Evolutionary conservation across 2,797 vertebrate genomes (phyloP).

Genomic region (Apogon hyalosoma): DNA sequence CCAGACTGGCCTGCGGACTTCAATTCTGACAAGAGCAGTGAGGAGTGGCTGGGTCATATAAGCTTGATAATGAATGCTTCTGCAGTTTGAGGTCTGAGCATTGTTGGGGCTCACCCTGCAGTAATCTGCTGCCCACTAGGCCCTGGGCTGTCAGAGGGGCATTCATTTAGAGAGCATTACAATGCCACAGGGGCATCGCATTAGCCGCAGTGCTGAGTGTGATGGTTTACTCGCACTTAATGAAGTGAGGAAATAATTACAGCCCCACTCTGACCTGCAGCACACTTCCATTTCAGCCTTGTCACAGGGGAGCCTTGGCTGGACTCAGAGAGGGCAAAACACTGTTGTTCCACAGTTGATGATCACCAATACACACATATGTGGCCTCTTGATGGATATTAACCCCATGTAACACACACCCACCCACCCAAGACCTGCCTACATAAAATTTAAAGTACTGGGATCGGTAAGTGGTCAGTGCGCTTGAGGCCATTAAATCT

Average conservation of each 20-base stretch:
- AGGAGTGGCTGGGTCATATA: slow-evolving; percentile 65
- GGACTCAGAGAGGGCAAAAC: slow-evolving; percentile 70
- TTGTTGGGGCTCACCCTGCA: slow-evolving; percentile 78
- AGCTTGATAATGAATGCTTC: slow-evolving; percentile 74
- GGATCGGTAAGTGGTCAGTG: slow-evolving; percentile 57
- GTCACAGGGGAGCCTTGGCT: slow-evolving; percentile 68
- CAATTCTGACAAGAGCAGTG: slow-evolving; percentile 54
- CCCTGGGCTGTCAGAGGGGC: slow-evolving; percentile 81
- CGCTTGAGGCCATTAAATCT: slow-evolving; percentile 56
- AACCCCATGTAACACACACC: slow-evolving; percentile 71
- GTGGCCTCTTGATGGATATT: slow-evolving; percentile 72
- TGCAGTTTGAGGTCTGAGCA: slow-evolving; percentile 67
- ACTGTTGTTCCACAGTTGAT: slow-evolving; percentile 73
- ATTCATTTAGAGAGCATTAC: slow-evolving; percentile 85
- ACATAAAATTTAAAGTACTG: slow-evolving; percentile 60
- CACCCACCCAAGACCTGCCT: slow-evolving; percentile 50
- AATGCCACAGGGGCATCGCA: slow-evolving; percentile 84
- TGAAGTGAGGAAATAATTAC: slow-evolving; percentile 90
- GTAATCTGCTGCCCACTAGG: slow-evolving; percentile 81
- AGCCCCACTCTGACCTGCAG: slow-evolving; percentile 84
- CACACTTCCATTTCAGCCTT: slow-evolving; percentile 79
- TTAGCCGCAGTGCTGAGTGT: slow-evolving; percentile 84
- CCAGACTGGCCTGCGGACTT: slow-evolving; percentile 57
- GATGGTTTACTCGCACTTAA: slow-evolving; percentile 87
- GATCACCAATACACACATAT: slow-evolving; percentile 70